phyloP scores from a whole-genome alignment of 2,888 invertebrate genomes.

The Cantharis rustica region DNA sequence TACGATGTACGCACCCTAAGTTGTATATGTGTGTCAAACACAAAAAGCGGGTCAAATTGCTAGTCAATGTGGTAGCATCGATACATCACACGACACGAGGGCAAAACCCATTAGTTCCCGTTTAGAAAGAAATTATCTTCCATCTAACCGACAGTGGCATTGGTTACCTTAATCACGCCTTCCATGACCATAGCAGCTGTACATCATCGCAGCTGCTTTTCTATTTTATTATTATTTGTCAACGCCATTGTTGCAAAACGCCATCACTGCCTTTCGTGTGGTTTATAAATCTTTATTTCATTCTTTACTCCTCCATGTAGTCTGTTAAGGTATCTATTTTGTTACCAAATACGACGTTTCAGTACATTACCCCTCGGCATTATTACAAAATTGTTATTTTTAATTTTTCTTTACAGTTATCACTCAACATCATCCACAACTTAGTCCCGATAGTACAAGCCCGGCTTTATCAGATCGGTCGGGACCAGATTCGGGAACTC shows the following conservation, averaged over 20 bases:
- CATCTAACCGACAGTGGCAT: conserved; percentile 31
- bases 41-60: conserved; percentile 26
- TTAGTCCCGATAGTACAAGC: conserved; percentile 85
- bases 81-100: conserved; percentile 29
- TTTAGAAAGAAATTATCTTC: conserved; percentile 30
- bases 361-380: background rate
- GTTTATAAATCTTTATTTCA: conserved; percentile 2
- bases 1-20: background rate
- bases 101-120: conserved; percentile 24
- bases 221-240: conserved; percentile 28
- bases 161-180: conserved; percentile 35
- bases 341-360: background rate
- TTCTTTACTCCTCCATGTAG: background rate
- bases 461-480: conserved; percentile 79
- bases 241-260: conserved; percentile 27
- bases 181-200: conserved; percentile 33
- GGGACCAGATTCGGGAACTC: conserved; percentile 50
- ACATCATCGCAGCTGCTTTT: conserved; percentile 20
- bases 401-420: conserved; percentile 23
- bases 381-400: background rate
- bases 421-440: conserved; percentile 61
- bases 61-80: conserved; percentile 25
- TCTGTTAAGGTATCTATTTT: background rate
- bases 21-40: conserved; percentile 1
- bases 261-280: conserved; percentile 21